Percentiles rank a stretch among this genome's conserved stretches.
These are phyloP conservation scores for Xylocampa areola DNA, from an alignment of 2,888 invertebrate species.

Conservation along the genomic window DNA sequence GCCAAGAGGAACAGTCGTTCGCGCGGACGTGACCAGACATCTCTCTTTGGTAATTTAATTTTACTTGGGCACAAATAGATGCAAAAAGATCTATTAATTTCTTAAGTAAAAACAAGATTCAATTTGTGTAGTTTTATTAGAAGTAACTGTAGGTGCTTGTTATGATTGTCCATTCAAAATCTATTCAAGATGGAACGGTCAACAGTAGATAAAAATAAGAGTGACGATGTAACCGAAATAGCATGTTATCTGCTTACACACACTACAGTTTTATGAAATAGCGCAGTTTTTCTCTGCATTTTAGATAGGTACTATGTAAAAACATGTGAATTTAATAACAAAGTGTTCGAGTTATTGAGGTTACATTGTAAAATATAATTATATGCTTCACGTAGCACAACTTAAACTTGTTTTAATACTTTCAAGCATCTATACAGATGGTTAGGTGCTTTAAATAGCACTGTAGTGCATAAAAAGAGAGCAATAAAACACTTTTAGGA, in stretches of 20 bases:
- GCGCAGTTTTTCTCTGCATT: slow-evolving; percentile 3
- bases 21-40: slow-evolving; percentile 54
- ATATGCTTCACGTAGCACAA: background rate
- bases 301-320: slow-evolving; percentile 15
- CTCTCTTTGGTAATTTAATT: slow-evolving; percentile 55
- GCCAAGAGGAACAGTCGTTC: slow-evolving; percentile 76
- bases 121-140: slow-evolving; percentile 31
- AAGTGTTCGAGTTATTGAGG: slow-evolving; percentile 4
- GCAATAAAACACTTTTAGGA: slow-evolving; percentile 31
- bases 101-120: slow-evolving; percentile 34
- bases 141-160: slow-evolving; percentile 38
- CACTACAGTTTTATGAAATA: slow-evolving; percentile 29
- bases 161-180: slow-evolving; percentile 57
- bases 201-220: slow-evolving; percentile 50
- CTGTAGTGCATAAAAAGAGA: slow-evolving; percentile 7
- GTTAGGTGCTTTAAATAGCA: background rate
- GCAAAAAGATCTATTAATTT: slow-evolving; percentile 45
- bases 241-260: slow-evolving; percentile 19
- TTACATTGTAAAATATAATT: slow-evolving; percentile 16
- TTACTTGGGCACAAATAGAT: slow-evolving; percentile 62
- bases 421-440: background rate
- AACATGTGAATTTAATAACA: slow-evolving; percentile 16
- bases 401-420: slow-evolving; percentile 10
- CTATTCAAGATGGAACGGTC: slow-evolving; percentile 42
- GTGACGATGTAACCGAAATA: slow-evolving; percentile 52